These are phyloP conservation scores for Clistopyga incitator DNA, from an alignment of 2,888 invertebrate species.

Conservation along the genomic window DNA sequence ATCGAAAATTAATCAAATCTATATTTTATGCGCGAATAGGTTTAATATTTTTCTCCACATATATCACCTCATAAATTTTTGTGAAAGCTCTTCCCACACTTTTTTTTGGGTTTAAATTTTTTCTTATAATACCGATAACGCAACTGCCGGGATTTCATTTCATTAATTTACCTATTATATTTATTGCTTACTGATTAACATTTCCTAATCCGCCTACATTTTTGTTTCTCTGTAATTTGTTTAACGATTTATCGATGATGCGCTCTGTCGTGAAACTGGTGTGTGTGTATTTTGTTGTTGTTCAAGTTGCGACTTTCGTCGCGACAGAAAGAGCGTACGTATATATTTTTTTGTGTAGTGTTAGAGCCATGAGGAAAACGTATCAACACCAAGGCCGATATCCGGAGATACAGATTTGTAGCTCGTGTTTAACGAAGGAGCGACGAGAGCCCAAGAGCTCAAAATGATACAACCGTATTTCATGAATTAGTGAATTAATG, in stretches of 20 bases:
- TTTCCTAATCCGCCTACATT: constrained; percentile 51
- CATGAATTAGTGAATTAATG: constrained; percentile 21
- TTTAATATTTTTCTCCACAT: no score
- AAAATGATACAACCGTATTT: constrained; percentile 7
- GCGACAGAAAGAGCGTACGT: not conserved
- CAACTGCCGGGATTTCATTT: constrained; percentile 51
- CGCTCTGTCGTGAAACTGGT: constrained; percentile 20
- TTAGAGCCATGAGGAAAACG: constrained; percentile 59
- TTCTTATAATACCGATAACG: constrained; percentile 52
- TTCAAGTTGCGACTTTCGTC: constrained; percentile 4
- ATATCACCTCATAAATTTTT: not conserved
- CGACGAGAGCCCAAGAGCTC: constrained; percentile 18
- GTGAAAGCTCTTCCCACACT: constrained; percentile 21
- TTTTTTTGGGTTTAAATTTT: constrained; percentile 36
- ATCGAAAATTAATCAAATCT: no score
- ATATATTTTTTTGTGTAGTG: constrained; percentile 14
- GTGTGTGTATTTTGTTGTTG: not conserved
- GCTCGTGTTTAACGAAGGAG: constrained; percentile 33
- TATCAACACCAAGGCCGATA: constrained; percentile 58
- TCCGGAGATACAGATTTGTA: constrained; percentile 46
- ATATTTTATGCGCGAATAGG: no score
- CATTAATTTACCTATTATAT: constrained; percentile 59
- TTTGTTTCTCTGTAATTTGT: constrained; percentile 1
- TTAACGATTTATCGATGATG: constrained; percentile 45
- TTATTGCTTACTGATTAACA: constrained; percentile 66